These are phyloP conservation scores for Metridium senile DNA, from an alignment of 92 coral and sea anemone genomes.

Conservation along the genomic window DNA sequence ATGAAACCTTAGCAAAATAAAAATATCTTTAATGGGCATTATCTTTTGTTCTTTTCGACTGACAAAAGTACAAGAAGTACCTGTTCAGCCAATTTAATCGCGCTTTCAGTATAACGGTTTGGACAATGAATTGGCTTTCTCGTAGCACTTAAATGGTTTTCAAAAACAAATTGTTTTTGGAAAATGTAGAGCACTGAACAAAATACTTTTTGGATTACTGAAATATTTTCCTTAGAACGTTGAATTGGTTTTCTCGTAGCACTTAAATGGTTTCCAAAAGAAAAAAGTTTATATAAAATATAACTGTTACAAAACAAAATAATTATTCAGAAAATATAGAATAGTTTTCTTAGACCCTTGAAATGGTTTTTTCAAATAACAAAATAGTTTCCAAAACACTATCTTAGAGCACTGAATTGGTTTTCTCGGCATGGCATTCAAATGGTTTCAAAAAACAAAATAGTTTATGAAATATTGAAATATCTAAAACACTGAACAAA, in stretches of 20 bases:
- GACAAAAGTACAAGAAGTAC: background rate
- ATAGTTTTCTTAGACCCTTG: constrained; percentile 1
- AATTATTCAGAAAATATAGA: too few relatives aligned
- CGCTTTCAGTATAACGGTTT: background rate
- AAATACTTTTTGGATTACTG: too few relatives aligned
- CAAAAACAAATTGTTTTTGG: background rate
- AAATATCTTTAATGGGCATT: background rate
- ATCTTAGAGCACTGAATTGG: background rate
- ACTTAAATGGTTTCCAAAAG: background rate
- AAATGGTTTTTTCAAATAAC: background rate
- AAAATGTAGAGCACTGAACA: too few relatives aligned
- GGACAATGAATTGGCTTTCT: background rate
- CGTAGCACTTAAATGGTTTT: background rate
- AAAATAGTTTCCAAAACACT: background rate
- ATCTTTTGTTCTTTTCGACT: background rate
- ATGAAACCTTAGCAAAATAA: background rate
- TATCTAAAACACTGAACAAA: background rate
- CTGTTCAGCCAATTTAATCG: background rate
- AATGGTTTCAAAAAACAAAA: too few relatives aligned
- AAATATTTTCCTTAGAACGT: background rate
- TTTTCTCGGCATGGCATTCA: too few relatives aligned
- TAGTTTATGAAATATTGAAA: too few relatives aligned
- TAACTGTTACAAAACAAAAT: too few relatives aligned
- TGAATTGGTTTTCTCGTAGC: background rate
- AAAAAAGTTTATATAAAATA: too few relatives aligned